Evolutionary conservation across 2,888 invertebrate genomes (phyloP), one percentile per base, ranked within the genome.

Genomic region (Hipparchia semele): DNA sequence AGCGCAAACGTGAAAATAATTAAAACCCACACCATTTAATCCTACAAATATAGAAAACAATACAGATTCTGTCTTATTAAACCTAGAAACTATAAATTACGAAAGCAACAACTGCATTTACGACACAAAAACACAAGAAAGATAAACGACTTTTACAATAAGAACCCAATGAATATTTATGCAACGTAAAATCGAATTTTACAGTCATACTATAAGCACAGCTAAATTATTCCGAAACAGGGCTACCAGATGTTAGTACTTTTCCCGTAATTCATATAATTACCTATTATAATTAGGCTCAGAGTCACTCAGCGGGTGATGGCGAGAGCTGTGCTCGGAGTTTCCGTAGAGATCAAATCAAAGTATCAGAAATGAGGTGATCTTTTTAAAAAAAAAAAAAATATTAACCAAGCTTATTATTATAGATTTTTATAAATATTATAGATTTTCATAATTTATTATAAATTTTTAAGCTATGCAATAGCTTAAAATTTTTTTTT

Each of bases 101-200:
- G 53, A 46, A 9, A 54, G 69, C 56, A 64, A 64, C 70, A 64
- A 46, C 45, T 54, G 46, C 62, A 53, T 53, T 65, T 53, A 33
- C 53, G 33, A 51, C 12, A 1, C 51, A 65, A 65, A 53, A 65
- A 51, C 49, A 23, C 9, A 13, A 62, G 58, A 45, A 60, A 65
- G 58, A 49, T 58, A 59, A 23, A 68, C n/a, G 58, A 59, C 45
- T 13, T 13, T 6, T 9, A 10, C 51, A 49, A 23, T 59, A 72
- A 62, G 60, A 70, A 69, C 8, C 10, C 39, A 53, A 73, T 75
- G 73, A 70, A 76, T 75, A 76, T 75, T 61, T 62, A 76, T 73
- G 56, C 6, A 6, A 75, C 56, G 73, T 71, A 65, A 73, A 74
- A 76, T 77, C 74, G 74, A 77, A 77, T 77, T 77, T 76, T 68